A percentile compares a stretch with the other conserved stretches of the same genome.
These are phyloP conservation scores for Phenganax subtilis DNA, from an alignment of 92 coral and sea anemone genomes.

Conservation along the genomic window DNA sequence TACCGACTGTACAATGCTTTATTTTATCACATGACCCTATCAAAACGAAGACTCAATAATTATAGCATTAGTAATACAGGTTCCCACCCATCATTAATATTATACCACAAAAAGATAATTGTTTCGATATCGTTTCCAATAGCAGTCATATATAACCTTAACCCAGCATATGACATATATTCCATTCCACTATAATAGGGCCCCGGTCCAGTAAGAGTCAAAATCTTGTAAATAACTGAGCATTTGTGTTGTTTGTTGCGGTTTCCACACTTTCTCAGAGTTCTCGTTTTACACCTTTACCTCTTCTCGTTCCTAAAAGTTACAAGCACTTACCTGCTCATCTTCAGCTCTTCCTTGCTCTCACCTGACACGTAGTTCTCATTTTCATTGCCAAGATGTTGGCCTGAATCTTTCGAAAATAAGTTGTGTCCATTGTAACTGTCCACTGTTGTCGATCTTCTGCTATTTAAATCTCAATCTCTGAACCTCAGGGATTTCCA, in stretches of 20 bases:
- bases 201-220: background rate
- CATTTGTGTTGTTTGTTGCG: background rate
- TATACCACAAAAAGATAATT: no score
- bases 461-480: background rate
- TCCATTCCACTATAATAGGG: background rate
- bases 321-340: background rate
- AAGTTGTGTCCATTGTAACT: conserved; percentile 6
- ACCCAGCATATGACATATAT: no score
- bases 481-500: background rate
- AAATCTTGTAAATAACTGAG: background rate
- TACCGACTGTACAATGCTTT: no score
- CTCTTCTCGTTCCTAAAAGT: background rate
- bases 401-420: background rate
- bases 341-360: background rate
- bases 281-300: background rate
- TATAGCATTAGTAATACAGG: no score
- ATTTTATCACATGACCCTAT: no score
- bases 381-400: background rate
- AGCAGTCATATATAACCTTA: no score
- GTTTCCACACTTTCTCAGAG: background rate
- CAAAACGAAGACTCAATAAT: no score
- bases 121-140: no score
- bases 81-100: background rate
- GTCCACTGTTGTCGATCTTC: conserved; percentile 1
- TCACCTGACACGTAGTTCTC: background rate